phyloP scores from a whole-genome alignment of 2,888 invertebrate genomes.

The Unio pictorum region DNA sequence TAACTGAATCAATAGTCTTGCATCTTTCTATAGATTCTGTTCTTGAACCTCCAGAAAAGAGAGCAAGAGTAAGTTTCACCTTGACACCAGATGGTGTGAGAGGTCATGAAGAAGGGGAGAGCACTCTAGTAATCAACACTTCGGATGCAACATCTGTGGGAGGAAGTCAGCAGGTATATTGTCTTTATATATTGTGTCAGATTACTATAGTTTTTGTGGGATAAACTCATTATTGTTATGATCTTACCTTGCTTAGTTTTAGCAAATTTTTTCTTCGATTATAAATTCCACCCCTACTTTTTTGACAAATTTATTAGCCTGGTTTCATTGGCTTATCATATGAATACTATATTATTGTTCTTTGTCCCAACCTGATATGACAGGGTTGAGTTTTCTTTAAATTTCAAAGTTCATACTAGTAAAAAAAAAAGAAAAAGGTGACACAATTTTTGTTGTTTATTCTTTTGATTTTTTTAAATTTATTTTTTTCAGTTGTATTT shows the following conservation, averaged over 20 bases:
- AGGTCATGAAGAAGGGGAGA: conserved; percentile 41
- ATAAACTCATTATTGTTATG: too few species aligned
- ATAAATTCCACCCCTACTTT: too few species aligned
- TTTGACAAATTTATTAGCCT: too few species aligned
- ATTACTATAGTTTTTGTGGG: background rate
- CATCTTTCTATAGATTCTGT: conserved; percentile 1
- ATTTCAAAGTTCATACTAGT: background rate
- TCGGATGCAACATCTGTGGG: conserved; percentile 31
- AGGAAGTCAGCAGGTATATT: conserved; percentile 35
- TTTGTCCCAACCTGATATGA: background rate
- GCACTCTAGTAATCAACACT: conserved; percentile 55
- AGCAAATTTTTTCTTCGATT: too few species aligned
- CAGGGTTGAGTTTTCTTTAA: background rate
- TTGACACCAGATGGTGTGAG: conserved; percentile 19
- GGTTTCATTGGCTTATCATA: background rate
- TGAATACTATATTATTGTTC: too few species aligned
- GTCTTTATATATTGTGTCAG: background rate
- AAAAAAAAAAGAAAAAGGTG: too few species aligned
- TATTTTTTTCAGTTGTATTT: too few species aligned
- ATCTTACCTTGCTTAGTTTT: too few species aligned
- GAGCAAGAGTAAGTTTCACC: conserved; percentile 42
- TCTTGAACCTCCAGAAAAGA: conserved; percentile 45
- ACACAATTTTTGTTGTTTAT: too few species aligned
- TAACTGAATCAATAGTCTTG: too few species aligned
- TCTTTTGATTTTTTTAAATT: too few species aligned